Percentiles rank a stretch among this genome's conserved stretches.
Conservation (phyloP, 2,888 invertebrate species). For the Allophyes oxyacanthae region DNA sequence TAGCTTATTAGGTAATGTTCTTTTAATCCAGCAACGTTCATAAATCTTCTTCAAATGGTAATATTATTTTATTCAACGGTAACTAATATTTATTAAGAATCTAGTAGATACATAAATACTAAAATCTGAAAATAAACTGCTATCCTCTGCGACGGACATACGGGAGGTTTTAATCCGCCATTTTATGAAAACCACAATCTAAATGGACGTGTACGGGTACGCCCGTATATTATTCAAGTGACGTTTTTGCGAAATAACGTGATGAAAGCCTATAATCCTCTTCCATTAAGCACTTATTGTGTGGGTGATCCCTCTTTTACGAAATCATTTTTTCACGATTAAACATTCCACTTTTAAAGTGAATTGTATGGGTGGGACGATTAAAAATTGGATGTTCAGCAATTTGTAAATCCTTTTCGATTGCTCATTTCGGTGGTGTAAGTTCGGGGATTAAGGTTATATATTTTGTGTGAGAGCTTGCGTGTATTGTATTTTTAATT, state of each 20-base stretch:
- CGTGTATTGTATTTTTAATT: neutral
- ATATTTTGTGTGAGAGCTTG: slow-evolving; percentile 3
- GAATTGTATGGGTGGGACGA: slow-evolving; percentile 42
- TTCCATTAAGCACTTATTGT: slow-evolving; percentile 76
- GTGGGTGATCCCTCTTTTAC: slow-evolving; percentile 65
- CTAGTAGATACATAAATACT: no score
- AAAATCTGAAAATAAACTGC: no score
- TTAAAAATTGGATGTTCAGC: slow-evolving; percentile 42
- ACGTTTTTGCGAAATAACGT: slow-evolving; percentile 70
- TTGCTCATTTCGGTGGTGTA: slow-evolving; percentile 32
- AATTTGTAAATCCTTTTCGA: slow-evolving; percentile 50
- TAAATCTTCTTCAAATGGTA: no score
- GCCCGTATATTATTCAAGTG: slow-evolving; percentile 68
- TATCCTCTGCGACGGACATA: slow-evolving; percentile 40
- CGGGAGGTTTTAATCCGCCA: slow-evolving; percentile 41
- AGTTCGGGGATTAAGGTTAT: slow-evolving; percentile 22
- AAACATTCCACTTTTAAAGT: slow-evolving; percentile 59
- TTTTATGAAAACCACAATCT: slow-evolving; percentile 69
- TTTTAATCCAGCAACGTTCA: no score
- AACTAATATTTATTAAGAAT: no score
- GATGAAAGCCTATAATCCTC: slow-evolving; percentile 76
- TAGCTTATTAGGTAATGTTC: no score
- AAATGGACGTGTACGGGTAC: slow-evolving; percentile 66
- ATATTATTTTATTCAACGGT: no score
- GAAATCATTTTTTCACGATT: slow-evolving; percentile 69